phyloP scores from a whole-genome alignment of 2,797 vertebrate species.

The Peromyscus nudipes region DNA sequence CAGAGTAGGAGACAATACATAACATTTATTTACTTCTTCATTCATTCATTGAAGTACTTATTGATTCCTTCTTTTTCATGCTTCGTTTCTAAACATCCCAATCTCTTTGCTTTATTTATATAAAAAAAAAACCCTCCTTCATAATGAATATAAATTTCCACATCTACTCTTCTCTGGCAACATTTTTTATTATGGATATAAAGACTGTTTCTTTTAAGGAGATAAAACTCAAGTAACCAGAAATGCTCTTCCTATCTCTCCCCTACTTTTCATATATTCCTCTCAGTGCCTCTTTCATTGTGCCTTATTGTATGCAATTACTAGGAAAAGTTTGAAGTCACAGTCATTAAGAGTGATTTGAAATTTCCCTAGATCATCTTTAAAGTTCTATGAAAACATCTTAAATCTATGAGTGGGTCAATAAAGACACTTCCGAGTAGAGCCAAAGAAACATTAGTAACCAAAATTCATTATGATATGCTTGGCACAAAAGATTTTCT shows the following conservation, averaged over 20 bases:
- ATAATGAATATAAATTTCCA: background rate
- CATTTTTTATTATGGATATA: background rate
- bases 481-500: conserved; percentile 66
- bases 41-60: background rate
- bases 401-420: conserved; percentile 57
- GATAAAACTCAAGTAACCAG: background rate
- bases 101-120: conserved; percentile 21
- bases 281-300: background rate
- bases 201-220: background rate
- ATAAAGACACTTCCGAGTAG: conserved; percentile 65
- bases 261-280: background rate
- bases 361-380: conserved; percentile 59
- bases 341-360: background rate
- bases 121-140: background rate
- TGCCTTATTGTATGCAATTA: background rate
- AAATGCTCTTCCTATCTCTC: background rate
- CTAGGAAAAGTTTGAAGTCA: conserved; percentile 19
- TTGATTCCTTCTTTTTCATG: background rate
- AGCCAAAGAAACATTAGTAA: conserved; percentile 51
- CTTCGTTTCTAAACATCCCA: conserved; percentile 22
- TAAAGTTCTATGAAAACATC: conserved; percentile 45
- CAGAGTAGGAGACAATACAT: background rate
- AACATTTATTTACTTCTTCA: background rate
- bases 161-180: background rate
- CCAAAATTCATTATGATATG: conserved; percentile 68